Percentiles rank a stretch among this genome's conserved stretches.
These are phyloP conservation scores for Hydroisotoma schaefferi DNA, from an alignment of 2,888 invertebrate genomes.

Conservation along the genomic window DNA sequence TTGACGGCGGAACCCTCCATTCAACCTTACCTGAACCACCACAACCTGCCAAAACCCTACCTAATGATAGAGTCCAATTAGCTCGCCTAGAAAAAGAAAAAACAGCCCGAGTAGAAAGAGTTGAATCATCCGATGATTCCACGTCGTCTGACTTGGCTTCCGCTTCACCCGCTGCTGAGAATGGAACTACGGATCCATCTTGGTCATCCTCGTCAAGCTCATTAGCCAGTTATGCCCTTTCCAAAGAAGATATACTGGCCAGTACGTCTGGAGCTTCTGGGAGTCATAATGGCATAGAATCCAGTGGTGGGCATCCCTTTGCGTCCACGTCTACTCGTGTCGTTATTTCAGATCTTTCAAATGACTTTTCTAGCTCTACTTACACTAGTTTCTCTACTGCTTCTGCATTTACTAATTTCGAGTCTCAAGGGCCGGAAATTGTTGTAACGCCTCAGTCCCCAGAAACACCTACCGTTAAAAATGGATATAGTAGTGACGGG, in stretches of 20 bases:
- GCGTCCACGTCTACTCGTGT: slow-evolving; percentile 1
- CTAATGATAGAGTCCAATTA: slow-evolving; percentile 38
- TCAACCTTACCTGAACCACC: slow-evolving; percentile 13
- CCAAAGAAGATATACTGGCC: slow-evolving; percentile 31
- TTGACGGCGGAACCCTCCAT: slow-evolving; percentile 35
- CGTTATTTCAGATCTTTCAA: slow-evolving; percentile 7
- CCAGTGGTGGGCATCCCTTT: not conserved
- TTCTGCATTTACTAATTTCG: not conserved
- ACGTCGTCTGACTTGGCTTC: slow-evolving; percentile 45
- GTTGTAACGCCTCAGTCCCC: slow-evolving; percentile 45
- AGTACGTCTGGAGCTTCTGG: not conserved
- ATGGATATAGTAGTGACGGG: slow-evolving; percentile 31
- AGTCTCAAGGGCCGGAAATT: slow-evolving; percentile 34
- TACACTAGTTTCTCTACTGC: not conserved
- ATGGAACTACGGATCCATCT: slow-evolving; percentile 46
- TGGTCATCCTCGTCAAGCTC: slow-evolving; percentile 46
- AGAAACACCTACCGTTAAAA: slow-evolving; percentile 27
- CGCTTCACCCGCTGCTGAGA: slow-evolving; percentile 46
- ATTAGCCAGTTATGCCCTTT: slow-evolving; percentile 39
- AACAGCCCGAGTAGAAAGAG: slow-evolving; percentile 43
- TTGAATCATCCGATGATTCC: slow-evolving; percentile 46
- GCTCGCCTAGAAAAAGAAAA: slow-evolving; percentile 39
- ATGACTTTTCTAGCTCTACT: slow-evolving; percentile 5
- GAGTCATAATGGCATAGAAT: not conserved
- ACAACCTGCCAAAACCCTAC: not conserved